A percentile compares a stretch with the other conserved stretches of the same genome.
Evolutionary conservation across 1,140 invertebrate genomes (phyloP).

Genomic region (Anoplophora glabripennis): DNA sequence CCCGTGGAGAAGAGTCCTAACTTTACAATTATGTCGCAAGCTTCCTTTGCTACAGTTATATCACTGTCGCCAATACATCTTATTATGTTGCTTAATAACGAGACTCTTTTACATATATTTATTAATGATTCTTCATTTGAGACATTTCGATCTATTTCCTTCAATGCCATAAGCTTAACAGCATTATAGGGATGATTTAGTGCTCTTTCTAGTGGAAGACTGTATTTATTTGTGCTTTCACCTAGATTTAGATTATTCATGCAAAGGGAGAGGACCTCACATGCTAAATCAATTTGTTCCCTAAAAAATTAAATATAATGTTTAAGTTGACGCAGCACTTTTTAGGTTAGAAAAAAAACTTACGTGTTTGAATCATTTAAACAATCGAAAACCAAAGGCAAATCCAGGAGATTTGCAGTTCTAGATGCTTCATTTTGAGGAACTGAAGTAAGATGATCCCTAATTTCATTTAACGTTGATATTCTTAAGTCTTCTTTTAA

Average conservation of each 20-base stretch:
- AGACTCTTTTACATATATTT: conserved; percentile 52
- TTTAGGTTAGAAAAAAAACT: conserved; percentile 27
- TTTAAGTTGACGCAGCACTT: conserved; percentile 20
- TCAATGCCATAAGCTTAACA: conserved; percentile 56
- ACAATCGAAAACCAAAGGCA: conserved; percentile 51
- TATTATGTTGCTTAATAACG: conserved; percentile 55
- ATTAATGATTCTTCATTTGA: conserved; percentile 34
- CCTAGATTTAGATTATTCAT: conserved; percentile 55
- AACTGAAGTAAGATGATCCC: conserved; percentile 44
- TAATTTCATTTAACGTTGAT: conserved; percentile 49
- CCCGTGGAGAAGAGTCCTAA: conserved; percentile 50
- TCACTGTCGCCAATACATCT: conserved; percentile 59
- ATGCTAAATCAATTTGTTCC: conserved; percentile 54
- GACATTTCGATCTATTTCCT: conserved; percentile 46
- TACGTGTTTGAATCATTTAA: conserved; percentile 47
- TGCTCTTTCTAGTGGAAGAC: conserved; percentile 53
- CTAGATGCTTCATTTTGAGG: conserved; percentile 42
- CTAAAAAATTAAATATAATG: conserved; percentile 43
- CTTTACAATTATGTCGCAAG: conserved; percentile 56
- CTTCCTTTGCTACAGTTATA: conserved; percentile 58
- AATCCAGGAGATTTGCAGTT: conserved; percentile 42
- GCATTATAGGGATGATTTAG: conserved; percentile 54
- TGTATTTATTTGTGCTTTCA: conserved; percentile 51
- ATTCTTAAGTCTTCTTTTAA: conserved; percentile 44
- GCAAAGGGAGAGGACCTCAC: conserved; percentile 58